Percentiles rank a stretch among this genome's conserved stretches.
These are phyloP conservation scores for Hucho hucho DNA, from an alignment of 2,113 vertebrate species.

Conservation along the genomic window DNA sequence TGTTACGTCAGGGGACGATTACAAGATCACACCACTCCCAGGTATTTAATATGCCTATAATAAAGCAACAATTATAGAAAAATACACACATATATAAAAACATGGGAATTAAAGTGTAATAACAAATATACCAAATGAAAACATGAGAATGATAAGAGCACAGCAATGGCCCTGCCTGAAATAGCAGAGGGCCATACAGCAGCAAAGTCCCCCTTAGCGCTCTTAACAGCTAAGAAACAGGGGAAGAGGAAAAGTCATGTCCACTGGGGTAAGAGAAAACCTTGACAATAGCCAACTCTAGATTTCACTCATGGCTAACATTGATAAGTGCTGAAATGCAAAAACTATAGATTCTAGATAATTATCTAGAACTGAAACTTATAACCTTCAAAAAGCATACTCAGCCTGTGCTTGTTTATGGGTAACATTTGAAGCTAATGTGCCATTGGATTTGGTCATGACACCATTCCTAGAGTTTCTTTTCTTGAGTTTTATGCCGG, in stretches of 20 bases:
- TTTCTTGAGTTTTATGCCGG: constrained; percentile 50
- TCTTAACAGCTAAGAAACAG: constrained; percentile 63
- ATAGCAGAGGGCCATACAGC: constrained; percentile 74
- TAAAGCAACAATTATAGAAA: constrained; percentile 67
- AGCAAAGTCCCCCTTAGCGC: constrained; percentile 67
- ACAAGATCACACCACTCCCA: constrained; percentile 68
- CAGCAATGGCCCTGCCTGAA: constrained; percentile 68
- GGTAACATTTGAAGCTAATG: constrained; percentile 19
- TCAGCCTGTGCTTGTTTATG: constrained; percentile 10
- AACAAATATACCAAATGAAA: constrained; percentile 58
- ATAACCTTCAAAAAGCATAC: constrained; percentile 44
- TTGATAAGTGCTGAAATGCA: constrained; percentile 14
- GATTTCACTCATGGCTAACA: constrained; percentile 15
- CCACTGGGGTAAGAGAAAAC: constrained; percentile 68
- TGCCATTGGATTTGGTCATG: constrained; percentile 34
- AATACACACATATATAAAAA: constrained; percentile 54
- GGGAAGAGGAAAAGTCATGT: constrained; percentile 65
- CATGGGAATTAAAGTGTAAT: constrained; percentile 40
- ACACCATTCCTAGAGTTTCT: constrained; percentile 25
- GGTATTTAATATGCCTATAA: constrained; percentile 46
- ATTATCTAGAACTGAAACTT: constrained; percentile 61
- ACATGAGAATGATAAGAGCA: constrained; percentile 65
- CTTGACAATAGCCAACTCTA: constrained; percentile 56
- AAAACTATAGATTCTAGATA: constrained; percentile 55
- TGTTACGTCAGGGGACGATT: constrained; percentile 52